A percentile compares a stretch with the other conserved stretches of the same genome.
Evolutionary conservation across 1,140 invertebrate genomes (phyloP).

Genomic region (Lepidurus apus): DNA sequence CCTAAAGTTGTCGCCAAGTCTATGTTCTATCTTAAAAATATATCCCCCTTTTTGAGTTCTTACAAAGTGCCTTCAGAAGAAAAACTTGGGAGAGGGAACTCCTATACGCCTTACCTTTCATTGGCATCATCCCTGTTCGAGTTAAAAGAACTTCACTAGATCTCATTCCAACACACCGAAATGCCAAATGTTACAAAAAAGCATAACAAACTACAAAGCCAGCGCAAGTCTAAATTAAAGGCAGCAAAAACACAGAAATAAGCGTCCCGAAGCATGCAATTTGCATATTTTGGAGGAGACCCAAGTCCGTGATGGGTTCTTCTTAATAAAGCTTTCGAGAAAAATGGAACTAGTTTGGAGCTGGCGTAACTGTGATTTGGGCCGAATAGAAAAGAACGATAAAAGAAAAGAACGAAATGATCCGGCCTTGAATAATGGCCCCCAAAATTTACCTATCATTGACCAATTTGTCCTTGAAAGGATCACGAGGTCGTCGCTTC

Average conservation of each 20-base stretch:
- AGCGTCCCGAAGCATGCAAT: not conserved
- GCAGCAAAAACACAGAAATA: not conserved
- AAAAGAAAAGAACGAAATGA: constrained; percentile 27
- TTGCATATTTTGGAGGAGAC: not conserved
- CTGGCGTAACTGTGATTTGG: not conserved
- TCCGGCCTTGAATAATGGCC: not conserved
- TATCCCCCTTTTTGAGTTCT: not conserved
- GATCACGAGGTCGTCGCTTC: constrained; percentile 95
- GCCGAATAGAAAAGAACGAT: not conserved
- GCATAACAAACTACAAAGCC: not conserved
- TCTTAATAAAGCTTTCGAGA: not conserved
- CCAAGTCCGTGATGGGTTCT: constrained; percentile 7
- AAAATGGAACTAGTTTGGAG: not conserved
- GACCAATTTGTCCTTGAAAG: constrained; percentile 92
- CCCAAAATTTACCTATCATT: constrained; percentile 82
- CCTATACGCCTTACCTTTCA: not conserved
- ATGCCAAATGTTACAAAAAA: not conserved
- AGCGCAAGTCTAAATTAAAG: not conserved
- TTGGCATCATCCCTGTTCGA: not conserved
- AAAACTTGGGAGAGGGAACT: constrained; percentile 6
- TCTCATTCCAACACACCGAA: not conserved
- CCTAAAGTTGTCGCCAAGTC: not conserved
- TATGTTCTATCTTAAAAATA: not conserved
- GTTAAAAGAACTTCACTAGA: not conserved
- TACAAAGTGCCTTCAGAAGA: not conserved